Evolutionary conservation across 2,888 invertebrate genomes (phyloP).

Genomic region (Laspeyria flexula): DNA sequence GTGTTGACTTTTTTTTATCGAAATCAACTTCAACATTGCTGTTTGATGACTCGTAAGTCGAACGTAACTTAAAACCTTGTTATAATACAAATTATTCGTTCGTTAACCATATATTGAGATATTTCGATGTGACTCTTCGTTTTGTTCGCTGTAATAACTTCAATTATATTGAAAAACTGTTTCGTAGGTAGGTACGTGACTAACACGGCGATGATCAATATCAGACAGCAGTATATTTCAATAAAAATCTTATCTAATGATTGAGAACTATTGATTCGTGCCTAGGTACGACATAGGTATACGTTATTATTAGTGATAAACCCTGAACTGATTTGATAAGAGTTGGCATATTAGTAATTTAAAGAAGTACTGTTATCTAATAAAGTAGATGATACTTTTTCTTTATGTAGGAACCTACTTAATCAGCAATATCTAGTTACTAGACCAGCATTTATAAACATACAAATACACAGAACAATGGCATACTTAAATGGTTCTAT

Average conservation of each 20-base stretch:
- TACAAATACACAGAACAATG: no score
- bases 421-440: no score
- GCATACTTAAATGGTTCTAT: no score
- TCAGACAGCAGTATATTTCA: background rate
- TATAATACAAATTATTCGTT: slow-evolving; percentile 6
- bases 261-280: slow-evolving; percentile 10
- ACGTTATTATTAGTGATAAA: background rate
- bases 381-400: no score
- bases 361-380: no score
- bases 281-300: background rate
- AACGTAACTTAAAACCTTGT: slow-evolving; percentile 46
- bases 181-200: background rate
- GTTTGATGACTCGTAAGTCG: slow-evolving; percentile 41
- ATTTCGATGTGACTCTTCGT: background rate
- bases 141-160: background rate
- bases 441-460: no score
- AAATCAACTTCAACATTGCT: slow-evolving; percentile 54
- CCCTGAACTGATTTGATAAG: slow-evolving; percentile 6
- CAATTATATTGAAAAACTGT: slow-evolving; percentile 3
- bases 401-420: no score
- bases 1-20: slow-evolving; percentile 69
- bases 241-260: slow-evolving; percentile 27
- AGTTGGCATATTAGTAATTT: background rate
- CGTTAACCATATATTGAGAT: slow-evolving; percentile 1
- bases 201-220: background rate